Evolutionary conservation across 30 jellyfish, hydroid and myxozoan species (phyloP), one percentile per base, ranked within the genome.

Genomic region (Nemopilema nomurai): DNA sequence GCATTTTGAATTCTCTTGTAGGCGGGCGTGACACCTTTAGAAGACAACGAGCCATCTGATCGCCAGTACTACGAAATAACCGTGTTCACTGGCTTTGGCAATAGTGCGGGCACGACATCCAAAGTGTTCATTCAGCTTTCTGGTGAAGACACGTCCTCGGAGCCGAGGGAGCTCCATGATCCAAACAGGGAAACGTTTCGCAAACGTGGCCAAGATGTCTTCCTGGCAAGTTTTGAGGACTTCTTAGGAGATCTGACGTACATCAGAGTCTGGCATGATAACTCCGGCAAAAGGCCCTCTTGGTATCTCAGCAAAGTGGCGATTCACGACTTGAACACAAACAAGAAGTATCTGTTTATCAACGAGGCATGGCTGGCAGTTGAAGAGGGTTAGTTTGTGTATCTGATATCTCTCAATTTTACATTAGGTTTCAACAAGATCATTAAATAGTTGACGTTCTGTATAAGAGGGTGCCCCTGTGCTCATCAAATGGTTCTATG

Each of bases 21-120:
- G 98, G 98, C 98, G 53, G 98, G 98, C 30, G 98, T 93, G 13
- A 85, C 98, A 9, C 85, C 95, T 0, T 74, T 93, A 4, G 90
- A 70, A 51, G 98, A 93, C 71, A 93, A 93, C 87, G 97, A 93
- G 49, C 72, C 90, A 1, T 64, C 88, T 8, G 98, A 93, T 49
- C 80, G 91, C 18, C 98, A 93, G 84, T 93, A 83, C 67, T 93
- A 86, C 81, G 97, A 93, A 69, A 81, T 93, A 19, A 84, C 98
- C n/a, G 98, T 93, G 7, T 93, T 64, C 86, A 93, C 98, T 26
- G 98, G 98, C 22, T 93, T 93, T 62, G 86, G 94, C 16, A 74
- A 72, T 64, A 88, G 90, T 49, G 98, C 97, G 7, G 90, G 90
- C 18, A 88, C 98, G 18, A 88, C 97, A 25, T 95, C 98, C 13